phyloP scores from a whole-genome alignment of 2,797 vertebrate species.

The Crypturellus tataupa region DNA sequence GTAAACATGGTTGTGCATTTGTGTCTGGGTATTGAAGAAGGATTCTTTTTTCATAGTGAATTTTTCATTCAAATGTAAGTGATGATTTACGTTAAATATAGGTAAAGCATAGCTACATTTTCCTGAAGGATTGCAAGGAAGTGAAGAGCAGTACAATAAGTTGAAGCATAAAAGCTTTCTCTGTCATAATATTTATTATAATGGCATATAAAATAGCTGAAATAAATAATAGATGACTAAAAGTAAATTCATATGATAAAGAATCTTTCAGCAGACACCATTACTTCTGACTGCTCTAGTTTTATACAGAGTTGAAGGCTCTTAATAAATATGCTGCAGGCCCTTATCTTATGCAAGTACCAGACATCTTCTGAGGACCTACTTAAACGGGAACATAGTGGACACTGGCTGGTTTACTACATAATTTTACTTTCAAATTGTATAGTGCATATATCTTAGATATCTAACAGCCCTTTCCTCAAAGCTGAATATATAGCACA shows the following conservation, averaged over 20 bases:
- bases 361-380: slow-evolving; percentile 67
- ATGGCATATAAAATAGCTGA: slow-evolving; percentile 93
- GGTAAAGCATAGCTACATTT: slow-evolving; percentile 85
- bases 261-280: slow-evolving; percentile 88
- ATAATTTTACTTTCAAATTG: slow-evolving; percentile 67
- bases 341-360: slow-evolving; percentile 77
- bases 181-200: slow-evolving; percentile 92
- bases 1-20: slow-evolving; percentile 81
- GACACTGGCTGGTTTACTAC: slow-evolving; percentile 74
- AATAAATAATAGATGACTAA: slow-evolving; percentile 93
- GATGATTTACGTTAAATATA: slow-evolving; percentile 87
- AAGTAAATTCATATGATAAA: slow-evolving; percentile 91
- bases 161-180: slow-evolving; percentile 89
- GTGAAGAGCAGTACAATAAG: slow-evolving; percentile 83
- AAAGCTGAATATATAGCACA: slow-evolving; percentile 53
- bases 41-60: slow-evolving; percentile 79
- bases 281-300: slow-evolving; percentile 87
- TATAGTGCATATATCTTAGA: not conserved
- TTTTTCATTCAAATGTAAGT: slow-evolving; percentile 86
- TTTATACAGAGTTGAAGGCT: slow-evolving; percentile 84
- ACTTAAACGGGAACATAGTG: slow-evolving; percentile 73
- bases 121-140: slow-evolving; percentile 87
- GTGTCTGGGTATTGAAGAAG: slow-evolving; percentile 74
- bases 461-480: slow-evolving; percentile 60
- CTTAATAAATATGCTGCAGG: slow-evolving; percentile 84